Evolutionary conservation across 2,113 vertebrate genomes (phyloP).

Genomic region (Phaethornis superciliosus): DNA sequence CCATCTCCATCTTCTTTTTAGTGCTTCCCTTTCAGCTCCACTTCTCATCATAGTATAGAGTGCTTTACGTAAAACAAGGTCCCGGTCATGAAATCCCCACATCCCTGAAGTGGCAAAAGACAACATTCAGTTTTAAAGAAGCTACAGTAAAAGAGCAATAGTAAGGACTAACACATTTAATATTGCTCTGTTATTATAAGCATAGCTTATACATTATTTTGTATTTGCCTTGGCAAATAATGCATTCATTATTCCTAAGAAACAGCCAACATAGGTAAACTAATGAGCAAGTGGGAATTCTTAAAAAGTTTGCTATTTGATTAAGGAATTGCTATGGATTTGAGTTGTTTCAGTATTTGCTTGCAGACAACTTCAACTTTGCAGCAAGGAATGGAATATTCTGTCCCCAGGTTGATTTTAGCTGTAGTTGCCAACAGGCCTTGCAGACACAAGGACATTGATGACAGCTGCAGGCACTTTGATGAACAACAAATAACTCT

Average conservation of each 20-base stretch:
- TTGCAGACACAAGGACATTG: not conserved
- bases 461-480: not conserved
- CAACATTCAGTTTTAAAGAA: not conserved
- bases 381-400: not conserved
- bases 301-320: not conserved
- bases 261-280: not conserved
- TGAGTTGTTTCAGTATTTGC: not conserved
- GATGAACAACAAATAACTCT: not conserved
- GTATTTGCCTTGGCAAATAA: not conserved
- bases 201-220: not conserved
- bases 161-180: not conserved
- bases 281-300: not conserved
- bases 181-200: not conserved
- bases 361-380: not conserved
- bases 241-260: not conserved
- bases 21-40: constrained; percentile 90
- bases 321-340: not conserved
- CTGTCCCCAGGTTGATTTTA: not conserved
- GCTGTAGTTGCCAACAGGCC: not conserved
- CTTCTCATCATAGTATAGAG: constrained; percentile 98
- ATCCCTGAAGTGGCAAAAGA: constrained; percentile 81
- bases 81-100: constrained; percentile 99
- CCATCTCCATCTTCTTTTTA: constrained; percentile 98
- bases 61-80: constrained; percentile 95
- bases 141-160: not conserved